phyloP scores from a whole-genome alignment of 1,140 invertebrate species.

The Parapsyche elsis region DNA sequence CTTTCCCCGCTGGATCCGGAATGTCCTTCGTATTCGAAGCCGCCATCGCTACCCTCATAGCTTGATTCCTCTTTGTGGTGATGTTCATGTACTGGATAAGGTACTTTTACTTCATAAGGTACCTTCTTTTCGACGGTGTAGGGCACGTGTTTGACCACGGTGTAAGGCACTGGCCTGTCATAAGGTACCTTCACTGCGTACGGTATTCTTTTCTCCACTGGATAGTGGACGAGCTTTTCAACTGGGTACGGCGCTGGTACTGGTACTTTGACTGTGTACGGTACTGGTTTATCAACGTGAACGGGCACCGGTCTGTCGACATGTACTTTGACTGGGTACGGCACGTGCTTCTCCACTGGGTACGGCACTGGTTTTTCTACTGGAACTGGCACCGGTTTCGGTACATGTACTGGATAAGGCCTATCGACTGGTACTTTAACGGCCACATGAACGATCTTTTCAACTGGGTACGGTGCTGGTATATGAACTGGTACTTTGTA shows the following conservation, averaged over 20 bases:
- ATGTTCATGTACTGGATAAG: slow-evolving; percentile 67
- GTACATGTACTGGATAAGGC: slow-evolving; percentile 73
- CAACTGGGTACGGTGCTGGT: slow-evolving; percentile 76
- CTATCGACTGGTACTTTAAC: slow-evolving; percentile 77
- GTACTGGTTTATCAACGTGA: slow-evolving; percentile 70
- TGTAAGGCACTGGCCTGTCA: slow-evolving; percentile 68
- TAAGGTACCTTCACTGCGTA: slow-evolving; percentile 72
- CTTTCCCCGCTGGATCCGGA: slow-evolving; percentile 52
- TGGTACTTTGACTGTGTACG: slow-evolving; percentile 69
- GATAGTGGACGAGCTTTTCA: slow-evolving; percentile 70
- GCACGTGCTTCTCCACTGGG: slow-evolving; percentile 72
- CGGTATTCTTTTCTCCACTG: slow-evolving; percentile 71
- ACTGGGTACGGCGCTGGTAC: slow-evolving; percentile 70
- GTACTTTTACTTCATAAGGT: slow-evolving; percentile 68
- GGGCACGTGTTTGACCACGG: slow-evolving; percentile 74
- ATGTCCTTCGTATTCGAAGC: slow-evolving; percentile 55
- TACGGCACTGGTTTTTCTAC: slow-evolving; percentile 74
- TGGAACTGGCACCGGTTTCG: slow-evolving; percentile 69
- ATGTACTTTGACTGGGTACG: slow-evolving; percentile 71
- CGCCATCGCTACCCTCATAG: slow-evolving; percentile 57
- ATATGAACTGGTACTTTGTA: slow-evolving; percentile 77
- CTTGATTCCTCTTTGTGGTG: slow-evolving; percentile 61
- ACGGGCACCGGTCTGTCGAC: slow-evolving; percentile 73
- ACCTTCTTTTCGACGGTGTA: slow-evolving; percentile 72
- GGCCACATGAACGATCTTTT: slow-evolving; percentile 77